These are phyloP conservation scores for Avahi laniger DNA, from an alignment of 2,797 vertebrate genomes.

Conservation along the genomic window DNA sequence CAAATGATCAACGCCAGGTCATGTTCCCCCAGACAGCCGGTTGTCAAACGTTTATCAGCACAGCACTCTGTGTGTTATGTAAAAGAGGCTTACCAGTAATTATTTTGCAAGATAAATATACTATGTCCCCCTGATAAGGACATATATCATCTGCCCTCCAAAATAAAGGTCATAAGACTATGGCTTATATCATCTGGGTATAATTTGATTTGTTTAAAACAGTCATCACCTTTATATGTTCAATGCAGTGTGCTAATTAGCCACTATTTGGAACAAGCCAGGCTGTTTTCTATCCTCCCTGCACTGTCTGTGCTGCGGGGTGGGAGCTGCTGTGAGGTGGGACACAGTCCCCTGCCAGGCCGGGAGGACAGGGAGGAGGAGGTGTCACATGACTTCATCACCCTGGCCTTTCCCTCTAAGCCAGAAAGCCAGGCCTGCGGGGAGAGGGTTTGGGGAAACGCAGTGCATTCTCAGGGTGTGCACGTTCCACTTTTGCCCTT, in stretches of 20 bases:
- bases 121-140: too few species aligned
- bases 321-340: background rate
- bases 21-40: accelerated
- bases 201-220: background rate
- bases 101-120: background rate
- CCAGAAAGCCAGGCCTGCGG: accelerated
- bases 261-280: background rate
- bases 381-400: accelerated
- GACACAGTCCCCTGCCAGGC: background rate
- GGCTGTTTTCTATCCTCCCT: background rate
- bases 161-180: background rate
- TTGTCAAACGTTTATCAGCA: background rate
- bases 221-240: background rate
- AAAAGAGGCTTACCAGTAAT: background rate
- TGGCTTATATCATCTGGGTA: background rate
- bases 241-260: background rate
- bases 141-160: background rate
- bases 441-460: background rate
- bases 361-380: background rate
- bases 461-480: background rate
- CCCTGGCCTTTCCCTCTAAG: too few species aligned
- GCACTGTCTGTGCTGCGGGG: background rate
- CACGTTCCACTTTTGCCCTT: accelerated
- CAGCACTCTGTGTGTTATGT: background rate
- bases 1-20: too few species aligned